These are phyloP conservation scores for Petrocephalus sullivani DNA, from an alignment of 2,797 vertebrate genomes.

Conservation along the genomic window DNA sequence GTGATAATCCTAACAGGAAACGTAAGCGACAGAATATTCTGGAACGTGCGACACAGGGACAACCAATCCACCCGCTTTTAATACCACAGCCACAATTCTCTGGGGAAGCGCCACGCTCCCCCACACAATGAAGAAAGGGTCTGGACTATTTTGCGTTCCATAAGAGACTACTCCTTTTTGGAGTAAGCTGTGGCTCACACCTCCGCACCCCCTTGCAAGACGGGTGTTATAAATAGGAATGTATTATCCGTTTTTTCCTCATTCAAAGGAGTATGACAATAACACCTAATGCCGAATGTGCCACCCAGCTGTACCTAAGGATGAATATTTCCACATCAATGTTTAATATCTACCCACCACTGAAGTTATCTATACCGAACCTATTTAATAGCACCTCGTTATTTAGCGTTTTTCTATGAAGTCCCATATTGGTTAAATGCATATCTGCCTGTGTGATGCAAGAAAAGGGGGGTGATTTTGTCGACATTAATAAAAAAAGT, in stretches of 20 bases:
- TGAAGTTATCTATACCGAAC: background rate
- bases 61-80: background rate
- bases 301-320: background rate
- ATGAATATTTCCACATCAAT: background rate
- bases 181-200: background rate
- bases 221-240: background rate
- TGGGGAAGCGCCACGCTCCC: background rate
- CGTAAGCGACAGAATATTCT: background rate
- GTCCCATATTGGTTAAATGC: background rate
- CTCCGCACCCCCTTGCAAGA: background rate
- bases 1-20: conserved; percentile 26
- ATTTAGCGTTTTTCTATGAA: background rate
- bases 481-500: background rate
- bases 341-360: background rate
- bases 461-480: background rate
- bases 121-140: background rate
- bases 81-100: background rate
- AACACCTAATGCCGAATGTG: background rate
- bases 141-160: background rate
- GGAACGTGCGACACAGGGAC: background rate
- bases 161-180: background rate
- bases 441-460: background rate
- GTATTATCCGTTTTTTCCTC: background rate
- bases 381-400: background rate
- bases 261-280: background rate